phyloP scores from a whole-genome alignment of 37 sponge, comb jelly and placozoan genomes.

The Crambe crambe region DNA sequence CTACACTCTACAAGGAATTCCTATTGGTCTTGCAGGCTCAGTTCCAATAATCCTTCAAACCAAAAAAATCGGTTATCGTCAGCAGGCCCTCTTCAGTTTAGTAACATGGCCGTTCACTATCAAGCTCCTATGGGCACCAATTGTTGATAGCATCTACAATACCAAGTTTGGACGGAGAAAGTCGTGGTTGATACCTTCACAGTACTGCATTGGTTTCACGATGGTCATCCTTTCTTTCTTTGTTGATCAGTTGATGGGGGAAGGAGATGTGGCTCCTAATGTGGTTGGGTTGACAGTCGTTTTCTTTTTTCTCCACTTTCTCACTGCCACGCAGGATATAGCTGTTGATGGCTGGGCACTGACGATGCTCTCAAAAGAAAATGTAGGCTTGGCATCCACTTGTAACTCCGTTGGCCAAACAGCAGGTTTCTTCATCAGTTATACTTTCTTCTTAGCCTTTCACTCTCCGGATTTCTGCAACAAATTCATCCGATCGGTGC shows the following conservation, averaged over 20 bases:
- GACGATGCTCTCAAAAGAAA: slow-evolving; percentile 85
- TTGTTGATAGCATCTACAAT: slow-evolving; percentile 89
- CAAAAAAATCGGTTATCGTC: slow-evolving; percentile 81
- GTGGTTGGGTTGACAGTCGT: slow-evolving; percentile 60
- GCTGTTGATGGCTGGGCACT: slow-evolving; percentile 99
- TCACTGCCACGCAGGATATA: slow-evolving; percentile 90
- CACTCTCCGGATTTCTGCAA: slow-evolving; percentile 94
- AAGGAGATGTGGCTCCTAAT: slow-evolving; percentile 28
- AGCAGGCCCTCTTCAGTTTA: slow-evolving; percentile 90
- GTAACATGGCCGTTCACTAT: slow-evolving; percentile 90
- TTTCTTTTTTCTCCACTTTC: slow-evolving; percentile 85
- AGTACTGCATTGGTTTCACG: slow-evolving; percentile 77
- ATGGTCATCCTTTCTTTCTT: slow-evolving; percentile 79
- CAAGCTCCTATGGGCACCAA: slow-evolving; percentile 98
- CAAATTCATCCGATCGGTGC: slow-evolving; percentile 67
- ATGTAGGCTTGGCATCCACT: slow-evolving; percentile 92
- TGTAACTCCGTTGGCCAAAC: slow-evolving; percentile 98
- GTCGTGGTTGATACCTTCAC: slow-evolving; percentile 93
- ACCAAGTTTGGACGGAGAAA: slow-evolving; percentile 85
- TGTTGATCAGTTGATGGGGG: slow-evolving; percentile 57
- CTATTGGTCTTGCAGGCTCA: slow-evolving; percentile 84
- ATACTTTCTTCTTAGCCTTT: slow-evolving; percentile 91
- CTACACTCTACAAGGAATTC: slow-evolving; percentile 92
- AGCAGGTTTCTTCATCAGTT: slow-evolving; percentile 91
- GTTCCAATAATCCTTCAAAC: slow-evolving; percentile 90